Evolutionary conservation across 2,113 vertebrate genomes (phyloP).

Genomic region (Accipiter cooperii): DNA sequence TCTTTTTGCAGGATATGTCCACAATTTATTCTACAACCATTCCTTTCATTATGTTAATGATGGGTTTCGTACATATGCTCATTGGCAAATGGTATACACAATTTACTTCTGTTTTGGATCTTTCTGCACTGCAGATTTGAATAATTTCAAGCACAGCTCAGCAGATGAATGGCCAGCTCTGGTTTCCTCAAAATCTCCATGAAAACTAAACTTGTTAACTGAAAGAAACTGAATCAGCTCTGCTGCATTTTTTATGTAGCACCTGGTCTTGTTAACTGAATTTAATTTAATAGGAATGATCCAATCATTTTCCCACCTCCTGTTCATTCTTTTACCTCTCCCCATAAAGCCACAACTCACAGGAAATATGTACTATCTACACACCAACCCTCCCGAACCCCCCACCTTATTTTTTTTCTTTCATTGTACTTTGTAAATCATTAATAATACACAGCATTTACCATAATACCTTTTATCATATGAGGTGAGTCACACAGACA

Average conservation of each 20-base stretch:
- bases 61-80: background rate
- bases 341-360: background rate
- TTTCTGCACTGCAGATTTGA: background rate
- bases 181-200: background rate
- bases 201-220: constrained; percentile 24
- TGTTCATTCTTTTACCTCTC: background rate
- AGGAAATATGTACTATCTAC: background rate
- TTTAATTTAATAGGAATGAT: constrained; percentile 22
- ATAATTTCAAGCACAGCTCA: background rate
- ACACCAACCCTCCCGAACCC: fast-evolving
- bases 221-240: background rate
- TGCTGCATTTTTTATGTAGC: constrained; percentile 3
- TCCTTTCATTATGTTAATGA: constrained; percentile 6
- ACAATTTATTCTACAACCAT: background rate
- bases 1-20: background rate
- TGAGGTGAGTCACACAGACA: background rate
- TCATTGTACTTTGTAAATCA: background rate
- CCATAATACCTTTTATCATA: background rate
- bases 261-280: constrained; percentile 34
- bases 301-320: background rate
- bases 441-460: background rate
- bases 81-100: background rate
- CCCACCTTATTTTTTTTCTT: background rate
- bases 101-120: background rate
- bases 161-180: background rate